Conservation (phyloP, 2,113 vertebrate species). For the Aspidoscelis tigris region DNA sequence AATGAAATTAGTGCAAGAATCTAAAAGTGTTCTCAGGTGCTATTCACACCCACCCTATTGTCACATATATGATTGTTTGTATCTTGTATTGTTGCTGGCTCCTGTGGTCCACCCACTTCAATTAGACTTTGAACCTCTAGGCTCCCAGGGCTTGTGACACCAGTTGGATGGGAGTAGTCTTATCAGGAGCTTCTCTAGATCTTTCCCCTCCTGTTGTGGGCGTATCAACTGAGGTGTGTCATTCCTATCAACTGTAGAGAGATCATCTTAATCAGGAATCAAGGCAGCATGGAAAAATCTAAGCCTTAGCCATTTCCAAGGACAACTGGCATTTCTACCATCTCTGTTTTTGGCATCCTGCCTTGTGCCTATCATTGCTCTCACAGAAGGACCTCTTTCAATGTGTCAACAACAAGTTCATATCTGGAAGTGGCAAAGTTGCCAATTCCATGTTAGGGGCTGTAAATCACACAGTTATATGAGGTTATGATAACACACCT, state of each 20-base stretch:
- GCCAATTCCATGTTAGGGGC: neutral
- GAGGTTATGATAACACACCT: neutral
- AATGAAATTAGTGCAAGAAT: neutral
- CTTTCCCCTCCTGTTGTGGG: neutral
- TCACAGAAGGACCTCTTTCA: neutral
- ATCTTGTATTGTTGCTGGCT: neutral
- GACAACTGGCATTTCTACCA: neutral
- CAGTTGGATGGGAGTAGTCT: neutral
- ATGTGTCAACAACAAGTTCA: neutral
- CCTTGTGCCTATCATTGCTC: neutral
- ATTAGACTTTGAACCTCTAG: neutral
- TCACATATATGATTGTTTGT: neutral
- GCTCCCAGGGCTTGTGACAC: slow-evolving; percentile 2
- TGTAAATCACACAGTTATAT: neutral
- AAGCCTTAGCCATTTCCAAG: neutral
- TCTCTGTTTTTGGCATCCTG: neutral
- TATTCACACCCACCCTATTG: neutral
- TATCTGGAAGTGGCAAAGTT: neutral
- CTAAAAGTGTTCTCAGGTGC: neutral
- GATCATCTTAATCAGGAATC: neutral
- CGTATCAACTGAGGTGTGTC: slow-evolving; percentile 7
- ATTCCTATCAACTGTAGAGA: neutral
- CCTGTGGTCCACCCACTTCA: slow-evolving; percentile 6
- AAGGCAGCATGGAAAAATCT: neutral
- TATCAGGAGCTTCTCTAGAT: neutral